Evolutionary conservation across 2,888 invertebrate species (phyloP), one percentile per base, ranked within the genome.

Genomic region (Leucozona laternaria): DNA sequence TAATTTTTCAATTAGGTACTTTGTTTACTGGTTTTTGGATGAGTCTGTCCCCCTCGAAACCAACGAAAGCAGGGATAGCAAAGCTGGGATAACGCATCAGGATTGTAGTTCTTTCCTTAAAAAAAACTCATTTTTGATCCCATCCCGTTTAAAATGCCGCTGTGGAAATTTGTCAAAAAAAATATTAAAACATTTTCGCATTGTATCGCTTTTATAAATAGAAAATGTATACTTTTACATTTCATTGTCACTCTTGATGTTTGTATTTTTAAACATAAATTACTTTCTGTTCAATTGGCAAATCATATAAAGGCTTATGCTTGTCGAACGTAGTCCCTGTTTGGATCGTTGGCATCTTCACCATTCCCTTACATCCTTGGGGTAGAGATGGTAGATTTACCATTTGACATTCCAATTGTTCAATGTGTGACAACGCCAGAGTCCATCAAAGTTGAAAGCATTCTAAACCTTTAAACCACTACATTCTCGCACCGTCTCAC

Each of bases 401-500:
- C 62, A 31, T 78, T 62, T 71, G 71, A 78, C 71, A 78, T 62
- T 55, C 62, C 71, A 78, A 71, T 78, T 55, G 77, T 25, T 58
- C 57, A 58, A 45, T 37, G 43, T 58, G 45, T 55, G 55, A 55
- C 55, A 55, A 31, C 31, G 55, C 37, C 58, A 20, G 25, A 34
- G 40, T 64, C 75, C 71, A 72, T 79, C 62, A 79, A 79, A 57
- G 79, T 79, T 79, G 64, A 79, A 79, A 79, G 70, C 53, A 37
- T 22, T 31, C 28, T 60, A 48, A 57, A 25, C 68, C 68, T 40
- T 58, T 68, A 22, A 76, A 37, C 40, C 34, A 57, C 58, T 55
- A 43, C 43, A 43, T n/a, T n/a, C n/a, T 43, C n/a, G 7, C 43
- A 20, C 31, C 22, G 50, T 45, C 43, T 22, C 17, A n/a, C 17